phyloP scores from a whole-genome alignment of 2,888 invertebrate species.

The Erebia palarica region DNA sequence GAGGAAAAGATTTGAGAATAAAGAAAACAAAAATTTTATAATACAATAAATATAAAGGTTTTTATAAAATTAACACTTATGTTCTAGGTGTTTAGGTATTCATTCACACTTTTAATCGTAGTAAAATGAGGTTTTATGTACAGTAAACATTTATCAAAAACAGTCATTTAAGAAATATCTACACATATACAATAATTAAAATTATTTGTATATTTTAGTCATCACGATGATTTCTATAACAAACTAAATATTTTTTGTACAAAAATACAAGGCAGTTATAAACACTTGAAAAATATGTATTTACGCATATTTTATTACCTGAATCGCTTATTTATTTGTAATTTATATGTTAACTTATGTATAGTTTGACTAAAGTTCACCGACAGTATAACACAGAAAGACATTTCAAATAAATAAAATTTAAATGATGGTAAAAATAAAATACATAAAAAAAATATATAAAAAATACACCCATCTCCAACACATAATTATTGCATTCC shows the following conservation, averaged over 20 bases:
- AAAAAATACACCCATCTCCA: too few relatives aligned
- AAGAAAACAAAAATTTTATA: not conserved
- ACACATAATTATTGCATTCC: too few relatives aligned
- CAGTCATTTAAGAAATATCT: not conserved
- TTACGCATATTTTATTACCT: too few relatives aligned
- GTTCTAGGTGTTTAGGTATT: not conserved
- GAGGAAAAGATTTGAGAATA: not conserved
- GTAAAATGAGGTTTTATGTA: constrained; percentile 14
- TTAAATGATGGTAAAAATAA: too few relatives aligned
- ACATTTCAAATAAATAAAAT: too few relatives aligned
- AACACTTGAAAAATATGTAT: not conserved
- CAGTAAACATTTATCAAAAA: not conserved
- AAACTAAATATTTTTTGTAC: not conserved
- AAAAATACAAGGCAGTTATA: not conserved
- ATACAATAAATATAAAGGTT: not conserved
- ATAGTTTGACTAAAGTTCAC: too few relatives aligned
- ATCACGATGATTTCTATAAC: not conserved
- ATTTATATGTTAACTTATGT: too few relatives aligned
- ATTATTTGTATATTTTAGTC: not conserved
- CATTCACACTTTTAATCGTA: not conserved
- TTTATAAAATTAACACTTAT: constrained; percentile 11
- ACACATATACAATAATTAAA: not conserved
- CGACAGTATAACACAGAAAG: too few relatives aligned
- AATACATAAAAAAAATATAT: too few relatives aligned
- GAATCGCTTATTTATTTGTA: too few relatives aligned